These are phyloP conservation scores for Dicaeum eximium DNA, from an alignment of 2,113 vertebrate genomes.

Conservation along the genomic window DNA sequence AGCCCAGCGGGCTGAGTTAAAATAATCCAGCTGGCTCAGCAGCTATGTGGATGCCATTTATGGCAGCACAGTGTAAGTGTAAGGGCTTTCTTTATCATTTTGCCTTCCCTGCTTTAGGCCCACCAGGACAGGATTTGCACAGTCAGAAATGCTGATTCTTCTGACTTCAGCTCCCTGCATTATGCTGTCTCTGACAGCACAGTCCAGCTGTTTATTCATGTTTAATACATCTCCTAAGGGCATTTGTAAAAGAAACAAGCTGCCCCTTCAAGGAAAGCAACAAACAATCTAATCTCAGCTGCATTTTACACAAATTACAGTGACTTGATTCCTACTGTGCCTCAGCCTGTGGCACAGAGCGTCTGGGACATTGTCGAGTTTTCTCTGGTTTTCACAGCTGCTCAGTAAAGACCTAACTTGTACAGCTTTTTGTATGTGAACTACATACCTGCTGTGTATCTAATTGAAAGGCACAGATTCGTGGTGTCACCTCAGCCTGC, in stretches of 20 bases:
- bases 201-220: conserved; percentile 33
- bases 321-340: not conserved
- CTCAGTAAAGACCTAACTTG: not conserved
- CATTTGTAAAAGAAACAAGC: not conserved
- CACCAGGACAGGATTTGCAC: conserved; percentile 25
- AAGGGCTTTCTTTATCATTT: not conserved
- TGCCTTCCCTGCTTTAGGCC: not conserved
- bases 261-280: conserved; percentile 4
- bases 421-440: not conserved
- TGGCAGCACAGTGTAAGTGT: not conserved
- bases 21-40: conserved; percentile 27
- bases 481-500: not conserved
- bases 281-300: not conserved
- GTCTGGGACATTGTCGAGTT: not conserved
- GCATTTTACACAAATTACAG: conserved; percentile 1
- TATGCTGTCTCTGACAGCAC: not conserved
- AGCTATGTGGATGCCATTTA: not conserved
- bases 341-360: not conserved
- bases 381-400: not conserved
- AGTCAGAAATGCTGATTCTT: conserved; percentile 35
- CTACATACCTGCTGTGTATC: not conserved
- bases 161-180: not conserved
- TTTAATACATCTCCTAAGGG: conserved; percentile 10
- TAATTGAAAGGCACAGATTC: not conserved
- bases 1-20: not conserved